phyloP scores from a whole-genome alignment of 2,797 vertebrate species.

The Pterois miles region DNA sequence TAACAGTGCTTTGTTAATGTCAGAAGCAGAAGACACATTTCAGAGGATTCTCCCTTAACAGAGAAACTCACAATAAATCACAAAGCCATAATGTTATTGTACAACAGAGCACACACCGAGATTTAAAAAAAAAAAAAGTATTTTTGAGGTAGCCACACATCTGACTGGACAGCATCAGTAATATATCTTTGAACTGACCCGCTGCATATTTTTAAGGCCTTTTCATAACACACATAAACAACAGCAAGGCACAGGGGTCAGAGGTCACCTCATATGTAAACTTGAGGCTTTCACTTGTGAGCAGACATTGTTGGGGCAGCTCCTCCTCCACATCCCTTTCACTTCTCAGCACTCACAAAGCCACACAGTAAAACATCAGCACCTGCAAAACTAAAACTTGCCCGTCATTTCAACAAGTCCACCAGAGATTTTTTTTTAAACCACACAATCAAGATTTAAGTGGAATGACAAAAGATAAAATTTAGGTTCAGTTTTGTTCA shows the following conservation, averaged over 20 bases:
- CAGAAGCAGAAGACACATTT: slow-evolving; percentile 51
- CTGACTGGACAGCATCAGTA: slow-evolving; percentile 66
- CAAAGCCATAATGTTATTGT: slow-evolving; percentile 56
- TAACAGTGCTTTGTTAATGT: slow-evolving; percentile 66
- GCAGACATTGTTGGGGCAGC: slow-evolving; percentile 31
- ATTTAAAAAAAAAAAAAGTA: slow-evolving; percentile 36
- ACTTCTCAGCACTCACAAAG: slow-evolving; percentile 45
- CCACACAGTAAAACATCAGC: slow-evolving; percentile 45
- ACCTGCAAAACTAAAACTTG: slow-evolving; percentile 37
- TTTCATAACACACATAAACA: slow-evolving; percentile 64
- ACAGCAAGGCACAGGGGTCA: slow-evolving; percentile 76
- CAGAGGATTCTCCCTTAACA: slow-evolving; percentile 45
- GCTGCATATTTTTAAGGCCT: slow-evolving; percentile 67
- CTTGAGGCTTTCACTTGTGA: slow-evolving; percentile 53
- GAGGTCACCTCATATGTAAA: slow-evolving; percentile 65
- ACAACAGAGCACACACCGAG: slow-evolving; percentile 61
- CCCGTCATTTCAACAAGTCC: slow-evolving; percentile 4
- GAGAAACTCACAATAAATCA: slow-evolving; percentile 60
- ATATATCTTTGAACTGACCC: slow-evolving; percentile 61
- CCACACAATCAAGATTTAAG: neutral
- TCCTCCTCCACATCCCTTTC: slow-evolving; percentile 35
- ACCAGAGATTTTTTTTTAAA: slow-evolving; percentile 18
- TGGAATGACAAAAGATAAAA: slow-evolving; percentile 5
- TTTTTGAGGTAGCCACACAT: slow-evolving; percentile 79
- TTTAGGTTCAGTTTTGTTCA: slow-evolving; percentile 1